Percentiles rank a stretch among this genome's conserved stretches.
phyloP scores from a whole-genome alignment of 2,797 vertebrate species.

The Scarus forsteni region DNA sequence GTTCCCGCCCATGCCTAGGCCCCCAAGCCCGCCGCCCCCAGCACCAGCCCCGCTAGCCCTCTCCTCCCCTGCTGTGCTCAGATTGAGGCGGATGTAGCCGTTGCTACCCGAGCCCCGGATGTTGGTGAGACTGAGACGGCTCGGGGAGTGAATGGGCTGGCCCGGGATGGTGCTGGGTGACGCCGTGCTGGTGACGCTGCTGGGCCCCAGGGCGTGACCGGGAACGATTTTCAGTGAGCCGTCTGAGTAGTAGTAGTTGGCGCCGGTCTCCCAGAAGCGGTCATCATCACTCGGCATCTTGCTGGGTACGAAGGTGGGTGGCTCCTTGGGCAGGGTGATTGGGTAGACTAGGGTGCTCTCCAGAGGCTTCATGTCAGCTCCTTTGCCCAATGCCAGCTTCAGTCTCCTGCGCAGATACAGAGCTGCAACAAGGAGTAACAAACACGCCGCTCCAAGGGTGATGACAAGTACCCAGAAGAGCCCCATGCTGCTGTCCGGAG shows the following conservation, averaged over 20 bases:
- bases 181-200: slow-evolving; percentile 84
- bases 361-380: slow-evolving; percentile 88
- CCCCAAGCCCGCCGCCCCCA: slow-evolving; percentile 78
- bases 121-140: slow-evolving; percentile 93
- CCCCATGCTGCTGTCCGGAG: slow-evolving; percentile 91
- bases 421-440: slow-evolving; percentile 89
- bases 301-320: slow-evolving; percentile 91
- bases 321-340: slow-evolving; percentile 93
- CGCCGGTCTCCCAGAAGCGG: slow-evolving; percentile 95
- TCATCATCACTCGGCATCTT: slow-evolving; percentile 91
- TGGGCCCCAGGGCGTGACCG: slow-evolving; percentile 91
- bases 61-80: slow-evolving; percentile 90
- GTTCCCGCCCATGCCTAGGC: slow-evolving; percentile 81
- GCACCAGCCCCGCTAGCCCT: slow-evolving; percentile 83
- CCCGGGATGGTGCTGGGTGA: slow-evolving; percentile 92
- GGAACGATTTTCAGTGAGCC: slow-evolving; percentile 98
- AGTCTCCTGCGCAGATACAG: slow-evolving; percentile 91
- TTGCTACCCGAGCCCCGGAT: slow-evolving; percentile 93
- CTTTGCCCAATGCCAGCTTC: slow-evolving; percentile 91
- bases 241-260: slow-evolving; percentile 95
- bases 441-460: slow-evolving; percentile 89
- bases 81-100: slow-evolving; percentile 94
- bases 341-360: slow-evolving; percentile 96
- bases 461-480: slow-evolving; percentile 94
- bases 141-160: slow-evolving; percentile 92